Evolutionary conservation across 2,888 invertebrate species (phyloP), one percentile per base, ranked within the genome.

Genomic region (Cancer borealis): DNA sequence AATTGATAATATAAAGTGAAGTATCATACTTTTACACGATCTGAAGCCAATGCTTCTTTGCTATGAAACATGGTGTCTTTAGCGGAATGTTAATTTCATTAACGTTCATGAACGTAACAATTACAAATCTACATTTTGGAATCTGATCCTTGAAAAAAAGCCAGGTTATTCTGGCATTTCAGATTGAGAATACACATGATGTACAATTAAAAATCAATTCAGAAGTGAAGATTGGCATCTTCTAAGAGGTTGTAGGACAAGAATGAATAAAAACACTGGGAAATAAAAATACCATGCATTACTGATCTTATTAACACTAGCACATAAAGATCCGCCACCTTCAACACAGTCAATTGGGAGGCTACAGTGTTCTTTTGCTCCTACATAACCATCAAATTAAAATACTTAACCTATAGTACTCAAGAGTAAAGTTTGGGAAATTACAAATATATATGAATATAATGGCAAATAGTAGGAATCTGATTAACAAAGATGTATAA

Each of bases 231-330:
- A n/a, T 10, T 79, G 26, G 26, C 2, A 21, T 26, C n/a, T 79
- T 79, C 3, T 26, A 84, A 39, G 84, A 8, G 21, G 39, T 39
- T 84, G 39, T 84, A 84, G 84, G 84, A 10, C 84, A 84, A 84
- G 84, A 12, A 84, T 84, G 54, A 87, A 87, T 30, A 88, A 87
- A 73, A 92, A 60, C n/a, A 49, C 47, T 84, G 47, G 84, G n/a
- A 87, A 54, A 92, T 87, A 87, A 88, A 92, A 87, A 92, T 88
- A 92, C 84, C 92, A 92, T 92, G 87, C 92, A 92, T 87, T 92
- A 87, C 47, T 92, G 92, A 49, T 92, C 92, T 87, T 92, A 92
- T 49, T 46, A 30, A 39, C 79, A 73, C 91, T 92, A 92, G 54
- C 73, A 92, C 47, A 91, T 79, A 49, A 91, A 87, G 54, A 92